Evolutionary conservation across 2,797 vertebrate genomes (phyloP), one percentile per base, ranked within the genome.

Genomic region (Myoxocephalus aenaeus): DNA sequence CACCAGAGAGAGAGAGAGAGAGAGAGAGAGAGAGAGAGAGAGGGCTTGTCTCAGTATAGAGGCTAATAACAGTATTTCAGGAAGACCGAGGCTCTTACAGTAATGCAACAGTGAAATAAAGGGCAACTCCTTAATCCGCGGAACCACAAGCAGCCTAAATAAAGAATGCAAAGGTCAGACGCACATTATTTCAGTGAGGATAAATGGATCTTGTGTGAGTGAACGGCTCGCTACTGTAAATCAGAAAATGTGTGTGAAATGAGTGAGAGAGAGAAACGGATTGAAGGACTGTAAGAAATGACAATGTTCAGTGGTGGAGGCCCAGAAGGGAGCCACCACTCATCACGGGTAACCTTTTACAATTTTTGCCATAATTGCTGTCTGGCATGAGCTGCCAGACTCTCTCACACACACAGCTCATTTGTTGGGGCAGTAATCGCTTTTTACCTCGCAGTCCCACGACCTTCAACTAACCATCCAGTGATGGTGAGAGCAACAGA

Each of bases 381-480:
- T 90, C 85, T 86, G 79, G 78, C 81, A 70, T 75, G 32, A 87
- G 51, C 74, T 3, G 1, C 32, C 63, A 73, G 29, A 73, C 63
- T 77, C 66, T 50, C 70, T 54, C 70, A 71, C 63, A 64, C 50
- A 6, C 32, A 38, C 59, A 70, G 29, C 65, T 88, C 62, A 85
- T 91, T 90, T 91, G 80, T 83, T 82, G 75, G 73, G 66, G 75
- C 77, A 48, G 66, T 87, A 89, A 89, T 89, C 71, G 58, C 73
- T 89, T 91, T 89, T 91, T 86, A 85, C 82, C 87, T 89, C 50
- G 5, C 68, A 80, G 81, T 91, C 70, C 61, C 14, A 12, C 40
- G 71, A 93, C 91, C 92, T 92, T 93, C 86, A 92, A 82, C 82
- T 77, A 70, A 75, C 74, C 78, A 84, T 81, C 62, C 69, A 82